These are phyloP conservation scores for Protodeltote pygarga DNA, from an alignment of 2,888 invertebrate genomes.

Conservation along the genomic window DNA sequence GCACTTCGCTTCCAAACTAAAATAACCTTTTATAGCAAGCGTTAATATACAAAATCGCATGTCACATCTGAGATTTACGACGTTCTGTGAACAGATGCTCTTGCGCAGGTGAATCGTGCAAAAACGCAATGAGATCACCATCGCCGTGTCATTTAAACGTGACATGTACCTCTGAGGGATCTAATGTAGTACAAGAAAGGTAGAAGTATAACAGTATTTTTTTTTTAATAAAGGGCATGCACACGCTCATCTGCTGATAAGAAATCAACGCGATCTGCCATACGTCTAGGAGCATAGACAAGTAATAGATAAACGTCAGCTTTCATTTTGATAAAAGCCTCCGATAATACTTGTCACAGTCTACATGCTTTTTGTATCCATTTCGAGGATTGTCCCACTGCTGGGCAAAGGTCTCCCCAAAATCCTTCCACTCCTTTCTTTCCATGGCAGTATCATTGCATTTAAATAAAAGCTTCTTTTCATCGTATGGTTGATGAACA, in stretches of 20 bases:
- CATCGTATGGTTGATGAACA: too few species aligned
- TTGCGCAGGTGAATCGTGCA: constrained; percentile 73
- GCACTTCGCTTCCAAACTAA: not conserved
- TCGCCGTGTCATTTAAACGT: constrained; percentile 69
- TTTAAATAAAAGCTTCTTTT: too few species aligned
- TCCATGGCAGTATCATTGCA: too few species aligned
- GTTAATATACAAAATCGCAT: constrained; percentile 12
- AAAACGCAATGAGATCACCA: constrained; percentile 83
- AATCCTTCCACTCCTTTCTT: too few species aligned
- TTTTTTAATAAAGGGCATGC: not conserved
- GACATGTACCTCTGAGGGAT: constrained; percentile 55
- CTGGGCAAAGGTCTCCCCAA: too few species aligned
- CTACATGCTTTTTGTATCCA: too few species aligned
- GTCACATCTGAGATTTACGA: constrained; percentile 26
- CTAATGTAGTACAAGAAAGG: constrained; percentile 1
- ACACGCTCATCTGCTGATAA: not conserved
- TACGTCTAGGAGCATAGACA: too few species aligned
- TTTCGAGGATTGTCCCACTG: too few species aligned
- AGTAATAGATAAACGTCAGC: too few species aligned
- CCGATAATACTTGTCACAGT: too few species aligned
- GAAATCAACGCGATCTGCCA: not conserved
- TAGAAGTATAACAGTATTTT: constrained; percentile 19
- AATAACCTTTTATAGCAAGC: not conserved
- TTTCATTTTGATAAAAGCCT: too few species aligned
- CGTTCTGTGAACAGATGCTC: constrained; percentile 27